Evolutionary conservation across 2,113 vertebrate species (phyloP), one percentile per base, ranked within the genome.

Genomic region (Melanerpes formicivorus): DNA sequence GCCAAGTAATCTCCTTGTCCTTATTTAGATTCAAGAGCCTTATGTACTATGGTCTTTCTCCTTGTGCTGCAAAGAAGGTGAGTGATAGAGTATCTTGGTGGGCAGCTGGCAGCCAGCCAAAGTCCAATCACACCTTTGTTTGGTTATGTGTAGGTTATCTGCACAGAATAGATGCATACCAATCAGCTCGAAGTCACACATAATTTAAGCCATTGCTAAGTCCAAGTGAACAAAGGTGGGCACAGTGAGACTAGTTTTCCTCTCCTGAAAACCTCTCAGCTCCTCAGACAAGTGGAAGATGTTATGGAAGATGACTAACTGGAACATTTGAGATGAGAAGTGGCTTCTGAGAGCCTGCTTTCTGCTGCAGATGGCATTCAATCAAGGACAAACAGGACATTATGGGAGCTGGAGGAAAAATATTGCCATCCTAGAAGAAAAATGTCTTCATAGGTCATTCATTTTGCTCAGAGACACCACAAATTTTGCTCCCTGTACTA

Each of bases 21-120:
- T 52, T 23, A 25, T 25, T 11, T 52, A 13, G 50, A 52, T 11
- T 52, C 50, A 23, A 23, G 22, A 52, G 22, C 13, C 50, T 25
- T 52, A 25, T 52, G 50, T 25, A 52, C 23, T 23, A 13, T 52
- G 50, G 50, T 52, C 50, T 52, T 52, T 52, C 50, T 52, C 50
- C 22, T 25, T 52, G 50, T 52, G 50, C 50, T 52, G 50, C 50
- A 22, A 52, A 52, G 48, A 21, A 50, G 10, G 48, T 50, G 48
- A 52, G 11, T 25, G 22, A 25, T 52, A 52, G 48, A 22, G 50
- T 25, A 25, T 52, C 23, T 60, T 83, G 44, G 44, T 59, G 82
- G 44, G 14, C 14, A 15, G 3, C 14, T 13, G 2, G 11, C 2
- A 0, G 12, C 18, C 55, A 73, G n/a, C 11, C 14, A 22, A 1